phyloP scores from a whole-genome alignment of 2,113 vertebrate species.

The Xenopus tropicalis region UCB_Xtro_10.0 CM004449.2:130226501-130227000 shows the following conservation, averaged over 20 bases:
- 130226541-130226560: too few species aligned
- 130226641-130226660: conserved; percentile 97
- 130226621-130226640: conserved; percentile 96
- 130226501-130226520: conserved; percentile 98
- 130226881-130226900: background rate
- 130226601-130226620: conserved; percentile 71
- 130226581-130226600: background rate
- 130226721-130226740: conserved; percentile 61
- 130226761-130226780: conserved; percentile 79
- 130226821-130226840: conserved; percentile 89
- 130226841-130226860: too few species aligned
- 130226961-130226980: conserved; percentile 92
- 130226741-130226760: conserved; percentile 54
- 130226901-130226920: background rate
- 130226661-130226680: conserved; percentile 89
- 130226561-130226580: too few species aligned
- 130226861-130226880: background rate
- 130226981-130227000: conserved; percentile 97
- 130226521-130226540: conserved; percentile 64
- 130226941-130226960: conserved; percentile 96
- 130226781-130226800: conserved; percentile 93
- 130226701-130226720: conserved; percentile 95
- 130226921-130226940: conserved; percentile 83
- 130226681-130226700: conserved; percentile 91
- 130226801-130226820: conserved; percentile 97